Conservation (phyloP, 2,797 vertebrate genomes). For the Betta splendens region DNA sequence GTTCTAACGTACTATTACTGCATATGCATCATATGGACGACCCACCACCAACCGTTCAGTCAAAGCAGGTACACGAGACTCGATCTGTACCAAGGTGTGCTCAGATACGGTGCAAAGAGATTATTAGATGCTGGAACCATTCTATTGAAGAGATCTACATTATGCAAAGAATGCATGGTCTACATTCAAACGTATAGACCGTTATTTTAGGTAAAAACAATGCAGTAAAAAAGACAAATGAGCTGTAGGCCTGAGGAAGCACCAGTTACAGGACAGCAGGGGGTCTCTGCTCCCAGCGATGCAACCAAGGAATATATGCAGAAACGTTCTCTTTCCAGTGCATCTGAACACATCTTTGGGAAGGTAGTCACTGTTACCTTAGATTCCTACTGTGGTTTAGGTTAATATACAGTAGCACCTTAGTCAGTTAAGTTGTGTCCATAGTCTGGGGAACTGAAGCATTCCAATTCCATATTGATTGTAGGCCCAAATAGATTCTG, state of each 20-base stretch:
- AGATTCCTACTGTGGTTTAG: conserved; percentile 6
- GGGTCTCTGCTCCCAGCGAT: background rate
- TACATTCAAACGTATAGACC: background rate
- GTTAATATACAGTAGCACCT: conserved; percentile 21
- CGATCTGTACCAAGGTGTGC: conserved; percentile 47
- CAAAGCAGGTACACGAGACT: conserved; percentile 83
- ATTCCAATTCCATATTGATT: conserved; percentile 4
- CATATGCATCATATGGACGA: conserved; percentile 50
- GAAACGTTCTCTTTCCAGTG: conserved; percentile 57
- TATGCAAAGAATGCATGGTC: background rate
- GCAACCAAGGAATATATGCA: conserved; percentile 3
- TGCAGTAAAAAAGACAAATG: no score
- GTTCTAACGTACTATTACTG: conserved; percentile 44
- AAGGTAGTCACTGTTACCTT: conserved; percentile 5
- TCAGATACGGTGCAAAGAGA: conserved; percentile 69
- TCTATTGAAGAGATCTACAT: background rate
- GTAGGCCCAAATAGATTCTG: background rate
- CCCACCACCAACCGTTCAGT: conserved; percentile 73
- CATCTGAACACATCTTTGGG: conserved; percentile 62
- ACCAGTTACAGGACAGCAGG: background rate
- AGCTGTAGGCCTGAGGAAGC: no score
- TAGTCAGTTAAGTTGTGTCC: conserved; percentile 13
- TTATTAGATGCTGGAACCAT: conserved; percentile 7
- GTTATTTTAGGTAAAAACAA: background rate
- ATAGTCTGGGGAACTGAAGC: conserved; percentile 9